A percentile compares a stretch with the other conserved stretches of the same genome.
Conservation (phyloP, 2,113 vertebrate species). For the Hoplias malabaricus region DNA sequence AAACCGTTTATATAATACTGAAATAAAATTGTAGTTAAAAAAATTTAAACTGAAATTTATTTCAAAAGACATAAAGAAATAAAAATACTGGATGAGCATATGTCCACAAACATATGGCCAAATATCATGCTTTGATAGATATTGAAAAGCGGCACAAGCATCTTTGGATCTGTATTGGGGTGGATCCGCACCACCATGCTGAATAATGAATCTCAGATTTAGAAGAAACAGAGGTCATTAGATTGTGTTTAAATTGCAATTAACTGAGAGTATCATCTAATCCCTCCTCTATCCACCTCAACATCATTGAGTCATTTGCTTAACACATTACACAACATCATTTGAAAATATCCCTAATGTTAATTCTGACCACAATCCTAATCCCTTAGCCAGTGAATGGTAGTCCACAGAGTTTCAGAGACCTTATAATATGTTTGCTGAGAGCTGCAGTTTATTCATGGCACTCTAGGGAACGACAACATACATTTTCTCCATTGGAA, state of each 20-base stretch:
- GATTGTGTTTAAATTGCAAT: background rate
- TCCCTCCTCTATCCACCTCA: background rate
- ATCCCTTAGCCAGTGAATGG: background rate
- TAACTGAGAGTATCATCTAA: background rate
- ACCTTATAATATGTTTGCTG: background rate
- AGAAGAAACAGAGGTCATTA: background rate
- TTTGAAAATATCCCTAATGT: background rate
- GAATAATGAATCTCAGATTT: background rate
- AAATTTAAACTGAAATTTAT: no score
- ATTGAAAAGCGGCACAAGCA: no score
- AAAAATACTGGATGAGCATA: no score
- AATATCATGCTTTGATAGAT: no score
- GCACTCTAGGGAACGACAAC: background rate
- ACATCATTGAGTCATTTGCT: background rate
- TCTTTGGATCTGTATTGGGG: background rate
- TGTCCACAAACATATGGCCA: no score
- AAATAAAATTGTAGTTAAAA: no score
- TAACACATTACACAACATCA: background rate
- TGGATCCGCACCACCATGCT: background rate
- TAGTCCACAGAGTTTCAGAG: background rate
- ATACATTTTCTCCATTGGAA: no score
- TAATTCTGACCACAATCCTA: background rate
- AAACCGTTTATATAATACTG: no score
- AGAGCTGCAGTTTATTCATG: background rate
- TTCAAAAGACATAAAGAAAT: no score